Conservation (phyloP, 2,797 vertebrate genomes). For the Falco columbarius region DNA sequence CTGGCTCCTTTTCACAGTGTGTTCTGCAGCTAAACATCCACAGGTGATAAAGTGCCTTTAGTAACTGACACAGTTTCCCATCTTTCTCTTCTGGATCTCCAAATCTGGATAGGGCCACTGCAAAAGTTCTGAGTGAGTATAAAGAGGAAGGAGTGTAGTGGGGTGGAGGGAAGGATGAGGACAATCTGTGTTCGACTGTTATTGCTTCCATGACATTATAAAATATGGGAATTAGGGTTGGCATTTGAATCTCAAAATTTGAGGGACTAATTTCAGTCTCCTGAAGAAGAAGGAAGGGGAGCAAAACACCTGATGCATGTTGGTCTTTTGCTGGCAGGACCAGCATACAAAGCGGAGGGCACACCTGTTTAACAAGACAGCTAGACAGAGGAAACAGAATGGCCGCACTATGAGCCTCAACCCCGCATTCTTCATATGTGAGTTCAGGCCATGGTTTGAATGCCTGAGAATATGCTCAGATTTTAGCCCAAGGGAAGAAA, state of each 20-base stretch:
- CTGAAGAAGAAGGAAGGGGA: background rate
- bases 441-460: background rate
- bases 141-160: background rate
- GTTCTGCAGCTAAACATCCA: background rate
- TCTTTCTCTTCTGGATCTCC: background rate
- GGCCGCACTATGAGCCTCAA: background rate
- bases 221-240: background rate
- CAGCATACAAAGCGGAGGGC: background rate
- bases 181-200: rapidly evolving
- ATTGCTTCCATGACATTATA: background rate
- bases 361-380: background rate
- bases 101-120: background rate
- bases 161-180: background rate
- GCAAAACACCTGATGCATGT: background rate
- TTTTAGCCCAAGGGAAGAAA: conserved; percentile 21
- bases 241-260: background rate
- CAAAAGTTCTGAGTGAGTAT: background rate
- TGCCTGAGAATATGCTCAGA: background rate
- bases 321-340: background rate
- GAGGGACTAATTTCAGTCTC: background rate
- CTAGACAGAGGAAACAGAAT: background rate
- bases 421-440: background rate
- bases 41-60: background rate
- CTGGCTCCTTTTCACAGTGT: background rate
- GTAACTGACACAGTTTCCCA: background rate